phyloP scores from a whole-genome alignment of 2,888 invertebrate species.

The Ditula angustiorana region DNA sequence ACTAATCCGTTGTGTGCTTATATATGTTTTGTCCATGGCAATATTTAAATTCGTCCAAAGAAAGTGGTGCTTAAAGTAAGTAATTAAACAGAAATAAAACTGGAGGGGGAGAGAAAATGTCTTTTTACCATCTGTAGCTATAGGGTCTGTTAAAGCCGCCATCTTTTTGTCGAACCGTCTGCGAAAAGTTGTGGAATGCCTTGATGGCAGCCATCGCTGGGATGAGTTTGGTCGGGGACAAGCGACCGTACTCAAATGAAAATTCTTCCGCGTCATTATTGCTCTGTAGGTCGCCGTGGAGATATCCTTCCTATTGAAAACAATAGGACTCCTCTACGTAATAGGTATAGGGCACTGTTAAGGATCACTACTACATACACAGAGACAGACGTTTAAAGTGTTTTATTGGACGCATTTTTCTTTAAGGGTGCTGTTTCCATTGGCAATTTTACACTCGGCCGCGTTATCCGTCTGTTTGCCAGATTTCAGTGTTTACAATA shows the following conservation, averaged over 20 bases:
- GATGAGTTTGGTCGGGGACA: conserved; percentile 61
- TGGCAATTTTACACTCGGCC: conserved; percentile 7
- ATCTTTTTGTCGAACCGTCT: conserved; percentile 65
- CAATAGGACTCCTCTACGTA: conserved; percentile 39
- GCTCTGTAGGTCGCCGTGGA: conserved; percentile 61
- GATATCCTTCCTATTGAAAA: conserved; percentile 51
- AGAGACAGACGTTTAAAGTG: conserved; percentile 8
- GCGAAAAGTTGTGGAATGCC: conserved; percentile 77
- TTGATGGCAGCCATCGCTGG: conserved; percentile 61
- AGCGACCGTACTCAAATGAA: conserved; percentile 72
- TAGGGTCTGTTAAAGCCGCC: conserved; percentile 53
- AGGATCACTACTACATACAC: conserved; percentile 7
- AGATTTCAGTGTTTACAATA: not conserved
- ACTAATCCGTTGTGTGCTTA: no score
- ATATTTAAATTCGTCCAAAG: not conserved
- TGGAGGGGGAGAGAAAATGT: conserved; percentile 23
- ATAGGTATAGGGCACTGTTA: not conserved
- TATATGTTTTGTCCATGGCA: not conserved
- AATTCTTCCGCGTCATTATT: conserved; percentile 77
- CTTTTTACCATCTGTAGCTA: conserved; percentile 38
- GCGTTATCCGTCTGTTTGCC: not conserved
- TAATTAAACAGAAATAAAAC: conserved; percentile 28
- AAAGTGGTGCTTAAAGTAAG: conserved; percentile 6
- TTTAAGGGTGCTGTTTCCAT: not conserved
- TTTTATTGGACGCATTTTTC: conserved; percentile 29